These are phyloP conservation scores for Loriculus beryllinus DNA, from an alignment of 2,797 vertebrate species.

Conservation along the genomic window DNA sequence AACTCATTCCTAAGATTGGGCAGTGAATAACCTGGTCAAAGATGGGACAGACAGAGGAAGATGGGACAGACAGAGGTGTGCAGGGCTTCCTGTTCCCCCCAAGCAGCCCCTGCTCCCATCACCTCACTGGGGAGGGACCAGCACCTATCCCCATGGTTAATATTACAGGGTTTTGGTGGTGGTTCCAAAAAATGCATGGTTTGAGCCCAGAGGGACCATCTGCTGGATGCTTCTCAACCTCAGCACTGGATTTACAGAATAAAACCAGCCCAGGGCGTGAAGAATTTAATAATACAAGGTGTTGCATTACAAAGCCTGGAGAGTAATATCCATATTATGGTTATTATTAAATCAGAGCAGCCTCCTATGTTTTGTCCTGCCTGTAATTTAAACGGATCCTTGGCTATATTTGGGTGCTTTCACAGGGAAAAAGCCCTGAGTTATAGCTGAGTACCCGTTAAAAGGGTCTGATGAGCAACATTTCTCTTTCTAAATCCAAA, in stretches of 20 bases:
- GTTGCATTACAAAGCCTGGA: not conserved
- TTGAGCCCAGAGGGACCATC: fast-evolving
- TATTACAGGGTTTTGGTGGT: not conserved
- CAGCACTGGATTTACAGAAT: not conserved
- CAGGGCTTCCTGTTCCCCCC: not conserved
- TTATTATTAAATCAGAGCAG: not conserved
- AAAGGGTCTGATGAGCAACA: not conserved
- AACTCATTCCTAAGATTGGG: too few relatives aligned
- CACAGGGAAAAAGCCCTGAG: not conserved
- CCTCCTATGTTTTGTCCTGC: not conserved
- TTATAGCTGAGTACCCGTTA: not conserved
- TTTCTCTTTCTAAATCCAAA: not conserved
- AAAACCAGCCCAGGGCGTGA: not conserved
- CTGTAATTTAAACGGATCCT: not conserved
- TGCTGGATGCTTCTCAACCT: not conserved
- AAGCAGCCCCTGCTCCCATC: not conserved
- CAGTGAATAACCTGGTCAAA: fast-evolving
- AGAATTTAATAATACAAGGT: constrained; percentile 29
- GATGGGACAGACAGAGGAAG: not conserved
- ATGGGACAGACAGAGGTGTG: not conserved
- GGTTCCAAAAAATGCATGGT: fast-evolving
- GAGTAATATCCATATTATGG: not conserved
- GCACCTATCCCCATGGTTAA: not conserved
- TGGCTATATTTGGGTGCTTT: not conserved
- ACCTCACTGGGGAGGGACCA: not conserved